Conservation (phyloP, 1,140 invertebrate species). For the Potamilus streckersoni region DNA sequence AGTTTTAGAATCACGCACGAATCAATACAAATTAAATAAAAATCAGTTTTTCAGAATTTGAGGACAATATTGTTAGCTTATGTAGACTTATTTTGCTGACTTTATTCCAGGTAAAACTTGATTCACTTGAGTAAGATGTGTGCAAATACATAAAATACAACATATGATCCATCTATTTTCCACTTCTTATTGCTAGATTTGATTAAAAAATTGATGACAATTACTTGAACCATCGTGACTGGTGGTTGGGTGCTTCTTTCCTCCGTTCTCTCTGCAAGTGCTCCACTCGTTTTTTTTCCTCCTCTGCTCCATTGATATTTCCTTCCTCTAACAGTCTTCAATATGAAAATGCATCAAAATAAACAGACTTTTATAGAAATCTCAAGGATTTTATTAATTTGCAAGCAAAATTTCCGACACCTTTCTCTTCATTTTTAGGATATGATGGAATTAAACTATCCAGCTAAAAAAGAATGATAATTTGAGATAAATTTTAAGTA, state of each 20-base stretch:
- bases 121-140: constrained; percentile 3
- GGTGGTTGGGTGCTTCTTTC: constrained; percentile 58
- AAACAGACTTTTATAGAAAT: background rate
- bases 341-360: background rate
- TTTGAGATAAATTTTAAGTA: background rate
- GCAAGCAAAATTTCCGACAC: background rate
- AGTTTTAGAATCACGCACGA: no score
- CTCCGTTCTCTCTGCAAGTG: constrained; percentile 77
- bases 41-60: constrained; percentile 1
- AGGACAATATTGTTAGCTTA: background rate
- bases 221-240: no score
- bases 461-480: background rate
- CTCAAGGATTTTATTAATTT: background rate
- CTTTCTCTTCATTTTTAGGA: background rate
- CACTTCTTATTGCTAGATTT: constrained; percentile 69
- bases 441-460: background rate
- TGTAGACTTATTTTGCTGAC: background rate
- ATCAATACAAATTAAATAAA: no score
- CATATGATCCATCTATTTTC: constrained; percentile 70
- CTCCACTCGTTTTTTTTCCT: constrained; percentile 78
- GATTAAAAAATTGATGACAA: no score
- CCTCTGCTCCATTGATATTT: constrained; percentile 78
- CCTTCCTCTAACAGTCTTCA: constrained; percentile 79
- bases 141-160: constrained; percentile 75
- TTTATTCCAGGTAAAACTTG: constrained; percentile 6